These are phyloP conservation scores for Melanerpes formicivorus DNA, from an alignment of 2,113 vertebrate genomes.

Conservation along the genomic window DNA sequence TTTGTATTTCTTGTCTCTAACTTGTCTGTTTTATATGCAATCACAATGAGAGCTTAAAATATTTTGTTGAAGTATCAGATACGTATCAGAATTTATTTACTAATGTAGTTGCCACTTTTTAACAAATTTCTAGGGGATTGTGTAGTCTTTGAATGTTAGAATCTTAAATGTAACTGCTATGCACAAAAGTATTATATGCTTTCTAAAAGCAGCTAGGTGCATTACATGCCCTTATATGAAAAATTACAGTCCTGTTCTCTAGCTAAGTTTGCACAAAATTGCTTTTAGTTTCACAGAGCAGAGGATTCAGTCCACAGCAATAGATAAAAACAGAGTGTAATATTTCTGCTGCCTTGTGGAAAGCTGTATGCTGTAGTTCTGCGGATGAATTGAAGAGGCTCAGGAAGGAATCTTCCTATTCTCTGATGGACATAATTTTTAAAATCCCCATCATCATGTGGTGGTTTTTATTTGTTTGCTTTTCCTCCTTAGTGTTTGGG, in stretches of 20 bases:
- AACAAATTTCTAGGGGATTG: too few relatives aligned
- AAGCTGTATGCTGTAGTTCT: too few relatives aligned
- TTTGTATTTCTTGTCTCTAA: neutral
- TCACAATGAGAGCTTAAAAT: neutral
- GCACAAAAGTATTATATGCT: rapidly evolving
- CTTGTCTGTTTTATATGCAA: neutral
- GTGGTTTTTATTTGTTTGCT: too few relatives aligned
- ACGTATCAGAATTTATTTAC: neutral
- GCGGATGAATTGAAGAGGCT: neutral
- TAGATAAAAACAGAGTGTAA: neutral
- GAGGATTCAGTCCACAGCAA: neutral
- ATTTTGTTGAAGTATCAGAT: neutral
- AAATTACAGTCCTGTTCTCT: neutral
- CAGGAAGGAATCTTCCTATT: neutral
- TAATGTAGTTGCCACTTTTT: neutral
- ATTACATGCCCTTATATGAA: neutral
- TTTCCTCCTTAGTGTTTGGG: too few relatives aligned
- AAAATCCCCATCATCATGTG: too few relatives aligned
- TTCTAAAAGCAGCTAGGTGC: neutral
- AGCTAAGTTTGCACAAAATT: neutral
- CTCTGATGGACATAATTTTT: neutral
- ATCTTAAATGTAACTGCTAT: neutral
- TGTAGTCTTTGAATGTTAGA: neutral
- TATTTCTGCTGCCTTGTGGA: too few relatives aligned
- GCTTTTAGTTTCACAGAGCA: neutral